Conservation (phyloP, 2,113 vertebrate species). For the Platichthys flesus region DNA sequence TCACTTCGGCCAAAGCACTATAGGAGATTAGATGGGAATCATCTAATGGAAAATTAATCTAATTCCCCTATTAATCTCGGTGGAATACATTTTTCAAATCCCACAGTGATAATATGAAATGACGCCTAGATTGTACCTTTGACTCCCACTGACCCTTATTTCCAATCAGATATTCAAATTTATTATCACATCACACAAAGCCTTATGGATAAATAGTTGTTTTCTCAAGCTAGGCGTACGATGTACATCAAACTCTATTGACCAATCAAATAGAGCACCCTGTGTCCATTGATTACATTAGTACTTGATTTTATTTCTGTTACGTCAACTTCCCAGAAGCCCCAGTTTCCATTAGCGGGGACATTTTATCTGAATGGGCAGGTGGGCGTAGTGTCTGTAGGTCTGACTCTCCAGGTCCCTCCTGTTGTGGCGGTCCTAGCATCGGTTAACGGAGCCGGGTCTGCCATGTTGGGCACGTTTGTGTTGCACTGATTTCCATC, state of each 20-base stretch:
- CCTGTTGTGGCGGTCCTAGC: neutral
- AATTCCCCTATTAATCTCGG: too few relatives aligned
- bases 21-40: neutral
- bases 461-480: too few relatives aligned
- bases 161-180: conserved; percentile 4
- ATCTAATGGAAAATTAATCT: too few relatives aligned
- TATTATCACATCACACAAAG: conserved; percentile 12
- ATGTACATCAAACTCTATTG: conserved; percentile 38
- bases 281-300: conserved; percentile 54
- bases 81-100: too few relatives aligned
- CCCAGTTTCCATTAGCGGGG: conserved; percentile 29
- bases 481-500: neutral
- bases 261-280: conserved; percentile 46
- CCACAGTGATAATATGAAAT: too few relatives aligned
- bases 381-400: neutral
- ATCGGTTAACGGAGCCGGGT: neutral
- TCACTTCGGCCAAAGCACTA: too few relatives aligned
- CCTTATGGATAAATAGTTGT: conserved; percentile 31
- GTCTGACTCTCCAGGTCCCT: too few relatives aligned
- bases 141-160: neutral
- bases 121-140: neutral
- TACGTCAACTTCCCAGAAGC: conserved; percentile 57
- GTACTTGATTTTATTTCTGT: conserved; percentile 14
- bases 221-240: conserved; percentile 18
- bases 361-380: conserved; percentile 22